phyloP scores from a whole-genome alignment of 2,888 invertebrate species.

The Agrotis ipsilon region DNA sequence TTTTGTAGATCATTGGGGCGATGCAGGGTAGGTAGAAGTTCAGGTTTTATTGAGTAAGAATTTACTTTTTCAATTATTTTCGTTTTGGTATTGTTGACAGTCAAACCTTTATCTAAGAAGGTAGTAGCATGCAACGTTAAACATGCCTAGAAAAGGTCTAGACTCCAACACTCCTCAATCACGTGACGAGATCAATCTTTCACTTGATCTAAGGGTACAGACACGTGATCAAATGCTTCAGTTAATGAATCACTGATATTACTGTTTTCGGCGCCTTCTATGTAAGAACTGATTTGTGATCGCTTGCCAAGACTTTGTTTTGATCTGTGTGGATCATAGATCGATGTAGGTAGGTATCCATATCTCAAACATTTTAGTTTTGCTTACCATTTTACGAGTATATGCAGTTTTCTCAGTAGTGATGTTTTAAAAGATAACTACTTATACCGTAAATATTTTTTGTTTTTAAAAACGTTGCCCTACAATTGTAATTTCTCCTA shows the following conservation, averaged over 20 bases:
- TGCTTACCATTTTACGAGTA: no score
- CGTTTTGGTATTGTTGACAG: background rate
- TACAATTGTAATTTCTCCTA: no score
- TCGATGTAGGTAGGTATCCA: no score
- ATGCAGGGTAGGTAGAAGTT: background rate
- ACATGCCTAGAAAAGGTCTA: background rate
- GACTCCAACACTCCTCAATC: background rate
- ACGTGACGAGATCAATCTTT: conserved; percentile 19
- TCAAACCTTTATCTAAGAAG: background rate
- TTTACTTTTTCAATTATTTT: background rate
- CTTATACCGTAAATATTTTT: no score
- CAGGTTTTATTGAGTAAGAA: background rate
- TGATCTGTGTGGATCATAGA: background rate
- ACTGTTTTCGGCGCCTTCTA: conserved; percentile 17
- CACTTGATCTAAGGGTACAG: conserved; percentile 11
- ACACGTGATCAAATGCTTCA: conserved; percentile 23
- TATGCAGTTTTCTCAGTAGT: no score
- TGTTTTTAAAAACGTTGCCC: no score
- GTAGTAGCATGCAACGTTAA: no score
- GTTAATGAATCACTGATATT: conserved; percentile 34
- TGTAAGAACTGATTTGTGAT: conserved; percentile 8
- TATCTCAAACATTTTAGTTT: no score
- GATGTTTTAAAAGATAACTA: no score
- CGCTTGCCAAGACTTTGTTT: conserved; percentile 33
- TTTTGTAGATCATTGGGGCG: conserved; percentile 31